Conservation (phyloP, 1,140 invertebrate species). For the Melanaphis sacchari region DNA sequence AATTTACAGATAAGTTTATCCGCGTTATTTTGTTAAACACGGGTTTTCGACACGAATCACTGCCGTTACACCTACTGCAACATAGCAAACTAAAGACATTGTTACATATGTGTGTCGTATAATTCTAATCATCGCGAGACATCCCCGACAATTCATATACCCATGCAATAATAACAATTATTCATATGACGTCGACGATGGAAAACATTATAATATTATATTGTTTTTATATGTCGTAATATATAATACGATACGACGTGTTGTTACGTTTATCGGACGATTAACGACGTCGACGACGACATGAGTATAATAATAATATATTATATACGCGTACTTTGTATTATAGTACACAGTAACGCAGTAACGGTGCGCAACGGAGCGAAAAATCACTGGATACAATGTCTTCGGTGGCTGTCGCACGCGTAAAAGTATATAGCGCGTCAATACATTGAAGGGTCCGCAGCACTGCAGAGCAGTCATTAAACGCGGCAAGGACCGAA, state of each 20-base stretch:
- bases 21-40: too few relatives aligned
- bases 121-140: neutral
- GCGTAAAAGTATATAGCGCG: neutral
- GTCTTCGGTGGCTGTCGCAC: constrained; percentile 3
- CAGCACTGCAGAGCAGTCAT: neutral
- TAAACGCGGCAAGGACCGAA: constrained; percentile 35
- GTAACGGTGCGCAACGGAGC: neutral
- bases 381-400: constrained; percentile 53
- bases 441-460: neutral
- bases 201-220: neutral
- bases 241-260: neutral
- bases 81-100: neutral
- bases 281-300: neutral
- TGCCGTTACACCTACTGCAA: neutral
- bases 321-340: neutral
- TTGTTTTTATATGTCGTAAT: neutral
- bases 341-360: neutral
- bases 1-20: too few relatives aligned
- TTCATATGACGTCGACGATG: neutral
- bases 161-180: neutral
- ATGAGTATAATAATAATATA: neutral
- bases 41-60: neutral
- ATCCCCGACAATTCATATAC: neutral
- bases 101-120: neutral
- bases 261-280: neutral